A percentile compares a stretch with the other conserved stretches of the same genome.
Conservation (phyloP, 1,140 invertebrate genomes). For the Alviniconcha marisindica region DNA sequence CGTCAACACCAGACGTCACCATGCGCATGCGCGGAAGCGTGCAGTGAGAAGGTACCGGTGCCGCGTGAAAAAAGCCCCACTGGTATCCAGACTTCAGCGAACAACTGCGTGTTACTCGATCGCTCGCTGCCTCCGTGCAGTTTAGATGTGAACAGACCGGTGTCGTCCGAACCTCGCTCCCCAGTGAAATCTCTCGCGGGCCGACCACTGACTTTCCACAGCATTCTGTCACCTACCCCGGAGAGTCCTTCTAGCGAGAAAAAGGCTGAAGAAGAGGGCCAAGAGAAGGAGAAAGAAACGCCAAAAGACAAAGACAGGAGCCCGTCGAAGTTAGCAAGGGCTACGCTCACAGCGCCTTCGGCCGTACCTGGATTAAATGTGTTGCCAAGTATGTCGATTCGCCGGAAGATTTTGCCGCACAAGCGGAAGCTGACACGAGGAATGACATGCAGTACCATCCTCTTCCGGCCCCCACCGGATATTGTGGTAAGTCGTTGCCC, state of each 20-base stretch:
- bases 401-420: constrained; percentile 49
- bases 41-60: background rate
- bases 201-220: constrained; percentile 11
- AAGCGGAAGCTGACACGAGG: constrained; percentile 49
- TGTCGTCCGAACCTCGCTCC: background rate
- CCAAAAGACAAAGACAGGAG: background rate
- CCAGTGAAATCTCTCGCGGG: background rate
- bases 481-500: background rate
- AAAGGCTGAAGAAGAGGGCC: too few relatives aligned
- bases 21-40: constrained; percentile 7
- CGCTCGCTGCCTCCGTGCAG: background rate
- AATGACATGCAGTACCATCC: constrained; percentile 43
- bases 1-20: background rate
- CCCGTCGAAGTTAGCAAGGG: background rate
- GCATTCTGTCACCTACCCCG: background rate
- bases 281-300: background rate
- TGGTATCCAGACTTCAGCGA: background rate
- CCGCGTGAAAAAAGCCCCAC: background rate
- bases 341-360: background rate
- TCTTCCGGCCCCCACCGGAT: constrained; percentile 44
- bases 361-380: constrained; percentile 27
- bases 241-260: too few relatives aligned
- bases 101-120: background rate
- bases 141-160: background rate
- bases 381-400: constrained; percentile 45